Evolutionary conservation across 2,113 vertebrate genomes (phyloP).

Genomic region (Ceratotherium simum): DNA sequence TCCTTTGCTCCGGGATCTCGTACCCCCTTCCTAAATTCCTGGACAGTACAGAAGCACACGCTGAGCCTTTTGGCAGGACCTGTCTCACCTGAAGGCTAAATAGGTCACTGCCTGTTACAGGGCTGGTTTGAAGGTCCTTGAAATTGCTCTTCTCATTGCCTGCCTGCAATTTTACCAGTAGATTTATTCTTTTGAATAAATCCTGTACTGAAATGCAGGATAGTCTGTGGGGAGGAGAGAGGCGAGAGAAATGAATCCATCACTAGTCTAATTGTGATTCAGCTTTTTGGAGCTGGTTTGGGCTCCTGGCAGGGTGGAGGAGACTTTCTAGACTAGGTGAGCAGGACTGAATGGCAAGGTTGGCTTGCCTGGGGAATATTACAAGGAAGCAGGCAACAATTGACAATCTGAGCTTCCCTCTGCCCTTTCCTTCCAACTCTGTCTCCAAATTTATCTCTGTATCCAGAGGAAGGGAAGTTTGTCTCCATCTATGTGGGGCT

Average conservation of each 20-base stretch:
- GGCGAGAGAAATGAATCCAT: conserved; percentile 40
- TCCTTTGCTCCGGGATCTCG: neutral
- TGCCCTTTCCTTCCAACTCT: neutral
- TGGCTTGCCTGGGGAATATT: neutral
- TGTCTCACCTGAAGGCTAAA: conserved; percentile 40
- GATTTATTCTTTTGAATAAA: conserved; percentile 64
- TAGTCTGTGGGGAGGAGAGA: neutral
- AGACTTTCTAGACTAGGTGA: neutral
- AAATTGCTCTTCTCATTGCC: neutral
- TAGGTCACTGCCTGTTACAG: conserved; percentile 27
- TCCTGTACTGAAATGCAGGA: conserved; percentile 33
- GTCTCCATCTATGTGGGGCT: neutral
- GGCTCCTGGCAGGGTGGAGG: neutral
- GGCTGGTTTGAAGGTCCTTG: conserved; percentile 9
- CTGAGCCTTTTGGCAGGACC: conserved; percentile 26
- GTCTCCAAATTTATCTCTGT: neutral
- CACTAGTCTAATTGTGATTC: neutral
- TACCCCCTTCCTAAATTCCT: conserved; percentile 40
- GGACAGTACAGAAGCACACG: neutral
- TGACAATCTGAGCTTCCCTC: neutral
- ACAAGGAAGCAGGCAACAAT: neutral
- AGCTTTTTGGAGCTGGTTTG: neutral
- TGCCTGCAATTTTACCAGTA: conserved; percentile 24
- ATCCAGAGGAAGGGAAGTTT: neutral
- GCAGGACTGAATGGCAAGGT: neutral